Percentiles rank a stretch among this genome's conserved stretches.
Conservation (phyloP, 2,888 invertebrate genomes). For the Pocota personata region DNA sequence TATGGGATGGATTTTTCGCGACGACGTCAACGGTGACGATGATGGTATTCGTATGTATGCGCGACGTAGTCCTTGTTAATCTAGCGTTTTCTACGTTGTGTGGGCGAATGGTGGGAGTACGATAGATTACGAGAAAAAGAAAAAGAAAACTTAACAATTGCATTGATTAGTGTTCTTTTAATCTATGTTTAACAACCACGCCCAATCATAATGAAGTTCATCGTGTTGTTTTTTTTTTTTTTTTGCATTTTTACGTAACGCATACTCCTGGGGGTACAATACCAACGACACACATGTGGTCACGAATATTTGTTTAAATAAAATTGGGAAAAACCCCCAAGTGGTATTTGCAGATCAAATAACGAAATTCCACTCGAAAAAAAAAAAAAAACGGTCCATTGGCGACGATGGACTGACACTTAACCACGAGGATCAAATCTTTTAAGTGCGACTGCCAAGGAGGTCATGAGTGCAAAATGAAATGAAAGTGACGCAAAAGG, state of each 20-base stretch:
- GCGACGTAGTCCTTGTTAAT: constrained; percentile 18
- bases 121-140: constrained; percentile 18
- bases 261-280: constrained; percentile 31
- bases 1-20: constrained; percentile 22
- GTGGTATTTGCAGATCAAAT: constrained; percentile 37
- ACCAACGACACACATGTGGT: neutral
- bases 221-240: neutral
- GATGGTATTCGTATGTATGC: constrained; percentile 18
- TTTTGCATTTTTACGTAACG: constrained; percentile 43
- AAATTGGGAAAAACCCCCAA: neutral
- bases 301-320: constrained; percentile 9
- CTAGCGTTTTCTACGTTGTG: constrained; percentile 7
- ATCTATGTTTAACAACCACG: constrained; percentile 56
- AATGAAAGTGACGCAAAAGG: constrained; percentile 32
- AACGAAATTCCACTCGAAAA: constrained; percentile 33
- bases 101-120: constrained; percentile 1
- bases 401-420: neutral
- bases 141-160: constrained; percentile 56
- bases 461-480: constrained; percentile 11
- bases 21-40: constrained; percentile 28
- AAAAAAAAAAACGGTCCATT: neutral
- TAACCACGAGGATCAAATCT: neutral
- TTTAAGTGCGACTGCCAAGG: neutral
- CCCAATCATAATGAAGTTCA: constrained; percentile 28
- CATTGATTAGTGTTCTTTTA: constrained; percentile 65